phyloP scores from a whole-genome alignment of 2,888 invertebrate species.

The Lasiommata megera region DNA sequence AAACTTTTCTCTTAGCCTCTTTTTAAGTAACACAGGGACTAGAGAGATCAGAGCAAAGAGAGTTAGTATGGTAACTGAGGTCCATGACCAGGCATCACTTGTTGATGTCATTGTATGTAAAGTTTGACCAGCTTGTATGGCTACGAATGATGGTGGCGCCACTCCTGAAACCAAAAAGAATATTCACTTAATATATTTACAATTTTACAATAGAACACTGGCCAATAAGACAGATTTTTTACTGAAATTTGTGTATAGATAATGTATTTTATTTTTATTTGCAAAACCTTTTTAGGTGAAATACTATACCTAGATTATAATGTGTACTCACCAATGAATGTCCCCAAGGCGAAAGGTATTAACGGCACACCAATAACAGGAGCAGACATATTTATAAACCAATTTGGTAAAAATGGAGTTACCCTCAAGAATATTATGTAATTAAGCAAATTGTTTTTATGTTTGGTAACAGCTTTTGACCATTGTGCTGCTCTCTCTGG shows the following conservation, averaged over 20 bases:
- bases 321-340: constrained; percentile 89
- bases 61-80: constrained; percentile 89
- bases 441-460: constrained; percentile 93
- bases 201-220: too few species aligned
- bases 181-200: neutral
- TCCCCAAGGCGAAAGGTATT: constrained; percentile 95
- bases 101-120: constrained; percentile 95
- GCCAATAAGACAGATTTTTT: too few species aligned
- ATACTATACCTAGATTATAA: too few species aligned
- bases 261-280: too few species aligned
- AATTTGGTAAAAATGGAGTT: constrained; percentile 98
- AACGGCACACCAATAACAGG: constrained; percentile 98
- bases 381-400: constrained; percentile 98
- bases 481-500: constrained; percentile 93
- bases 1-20: constrained; percentile 88
- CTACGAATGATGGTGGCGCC: constrained; percentile 97
- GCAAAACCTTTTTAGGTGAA: too few species aligned
- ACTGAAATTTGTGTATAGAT: too few species aligned
- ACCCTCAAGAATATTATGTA: constrained; percentile 98
- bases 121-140: constrained; percentile 98
- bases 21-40: constrained; percentile 93
- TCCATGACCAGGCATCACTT: constrained; percentile 93
- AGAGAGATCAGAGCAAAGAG: constrained; percentile 91
- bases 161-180: constrained; percentile 84
- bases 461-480: constrained; percentile 91